Conservation (phyloP, 2,888 invertebrate species). For the Ectemnius cavifrons region DNA sequence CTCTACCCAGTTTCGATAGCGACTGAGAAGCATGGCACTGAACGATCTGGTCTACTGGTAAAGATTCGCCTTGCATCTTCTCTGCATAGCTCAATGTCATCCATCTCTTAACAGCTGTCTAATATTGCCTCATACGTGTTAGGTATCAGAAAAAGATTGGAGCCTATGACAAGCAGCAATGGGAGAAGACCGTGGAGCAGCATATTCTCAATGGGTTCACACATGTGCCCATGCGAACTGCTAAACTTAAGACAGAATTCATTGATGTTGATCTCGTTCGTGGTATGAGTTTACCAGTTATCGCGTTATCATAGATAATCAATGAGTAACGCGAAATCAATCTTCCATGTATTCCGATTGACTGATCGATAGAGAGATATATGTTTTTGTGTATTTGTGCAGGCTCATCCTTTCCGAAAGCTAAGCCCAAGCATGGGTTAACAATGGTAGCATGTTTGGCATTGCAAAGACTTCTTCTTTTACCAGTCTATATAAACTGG, state of each 20-base stretch:
- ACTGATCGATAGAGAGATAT: not conserved
- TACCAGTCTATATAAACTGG: constrained; percentile 93
- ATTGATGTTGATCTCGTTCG: constrained; percentile 97
- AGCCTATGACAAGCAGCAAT: constrained; percentile 97
- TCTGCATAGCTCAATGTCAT: not conserved
- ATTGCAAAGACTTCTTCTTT: constrained; percentile 87
- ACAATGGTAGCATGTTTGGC: constrained; percentile 91
- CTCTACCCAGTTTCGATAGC: constrained; percentile 41
- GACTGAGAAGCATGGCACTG: constrained; percentile 57
- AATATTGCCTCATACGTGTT: constrained; percentile 6
- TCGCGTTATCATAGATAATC: constrained; percentile 28
- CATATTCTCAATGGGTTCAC: constrained; percentile 91
- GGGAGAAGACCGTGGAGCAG: constrained; percentile 97
- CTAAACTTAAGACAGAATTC: constrained; percentile 92
- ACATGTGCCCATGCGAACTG: constrained; percentile 88
- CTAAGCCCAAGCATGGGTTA: constrained; percentile 95
- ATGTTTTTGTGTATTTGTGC: constrained; percentile 45
- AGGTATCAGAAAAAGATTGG: constrained; percentile 98
- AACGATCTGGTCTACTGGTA: constrained; percentile 64
- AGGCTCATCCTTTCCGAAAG: constrained; percentile 97
- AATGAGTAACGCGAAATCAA: constrained; percentile 23
- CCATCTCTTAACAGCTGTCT: not conserved
- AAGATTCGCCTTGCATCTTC: constrained; percentile 23
- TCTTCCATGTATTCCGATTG: constrained; percentile 6
- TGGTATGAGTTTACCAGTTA: constrained; percentile 80